These are phyloP conservation scores for Propsilocerus akamusi DNA, from an alignment of 1,140 invertebrate species.

Conservation along the genomic window DNA sequence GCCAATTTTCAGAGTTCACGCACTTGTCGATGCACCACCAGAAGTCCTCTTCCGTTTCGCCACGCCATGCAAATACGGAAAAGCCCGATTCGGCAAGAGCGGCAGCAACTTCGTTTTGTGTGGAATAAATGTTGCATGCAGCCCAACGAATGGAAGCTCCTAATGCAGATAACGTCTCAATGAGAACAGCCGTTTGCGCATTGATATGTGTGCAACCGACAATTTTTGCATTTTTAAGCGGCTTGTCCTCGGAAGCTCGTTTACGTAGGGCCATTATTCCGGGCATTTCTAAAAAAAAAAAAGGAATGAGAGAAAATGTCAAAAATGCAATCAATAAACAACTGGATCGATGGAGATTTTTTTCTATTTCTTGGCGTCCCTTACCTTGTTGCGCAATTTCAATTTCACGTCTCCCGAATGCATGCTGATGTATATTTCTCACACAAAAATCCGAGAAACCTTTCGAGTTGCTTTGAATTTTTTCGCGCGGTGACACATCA, in stretches of 20 bases:
- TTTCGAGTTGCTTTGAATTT: constrained; percentile 53
- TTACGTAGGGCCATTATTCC: constrained; percentile 89
- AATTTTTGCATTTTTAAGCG: constrained; percentile 86
- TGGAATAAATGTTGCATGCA: constrained; percentile 97
- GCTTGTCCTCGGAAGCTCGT: constrained; percentile 80
- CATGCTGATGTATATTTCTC: constrained; percentile 73
- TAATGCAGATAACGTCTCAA: constrained; percentile 78
- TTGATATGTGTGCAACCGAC: constrained; percentile 97
- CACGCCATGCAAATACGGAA: constrained; percentile 87
- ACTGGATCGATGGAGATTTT: background rate
- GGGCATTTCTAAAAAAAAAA: constrained; percentile 64
- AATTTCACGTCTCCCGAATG: constrained; percentile 87
- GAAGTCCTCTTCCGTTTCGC: constrained; percentile 92
- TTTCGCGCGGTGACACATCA: constrained; percentile 52
- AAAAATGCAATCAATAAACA: constrained; percentile 3
- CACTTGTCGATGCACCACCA: constrained; percentile 98
- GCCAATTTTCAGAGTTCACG: constrained; percentile 81
- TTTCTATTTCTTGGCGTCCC: background rate
- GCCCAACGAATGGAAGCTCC: constrained; percentile 89
- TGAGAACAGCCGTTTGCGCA: constrained; percentile 90
- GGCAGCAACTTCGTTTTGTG: constrained; percentile 96
- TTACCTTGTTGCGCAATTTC: constrained; percentile 92
- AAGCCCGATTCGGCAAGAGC: constrained; percentile 80
- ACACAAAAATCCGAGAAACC: constrained; percentile 77
- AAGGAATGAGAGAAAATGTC: constrained; percentile 4